A percentile compares a stretch with the other conserved stretches of the same genome.
These are phyloP conservation scores for Papilio dardanus DNA, from an alignment of 1,140 invertebrate species.

Conservation along the genomic window DNA sequence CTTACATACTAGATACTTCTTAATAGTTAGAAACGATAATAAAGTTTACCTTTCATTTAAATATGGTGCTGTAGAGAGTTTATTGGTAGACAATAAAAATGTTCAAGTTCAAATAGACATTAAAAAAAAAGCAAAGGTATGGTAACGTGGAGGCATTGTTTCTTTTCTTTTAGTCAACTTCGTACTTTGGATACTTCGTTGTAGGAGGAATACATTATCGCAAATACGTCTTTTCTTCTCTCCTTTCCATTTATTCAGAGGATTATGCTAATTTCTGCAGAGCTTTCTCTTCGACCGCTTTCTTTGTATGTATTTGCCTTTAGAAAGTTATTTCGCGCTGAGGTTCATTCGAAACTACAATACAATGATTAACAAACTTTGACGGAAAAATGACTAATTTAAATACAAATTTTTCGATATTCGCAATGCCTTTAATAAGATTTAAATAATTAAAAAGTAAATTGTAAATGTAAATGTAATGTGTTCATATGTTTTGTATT, in stretches of 20 bases:
- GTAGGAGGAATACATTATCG: conserved; percentile 38
- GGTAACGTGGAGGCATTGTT: conserved; percentile 12
- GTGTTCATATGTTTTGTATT: too few species aligned
- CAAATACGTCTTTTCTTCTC: conserved; percentile 36
- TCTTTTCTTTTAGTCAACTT: conserved; percentile 33
- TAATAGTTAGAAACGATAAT: not conserved
- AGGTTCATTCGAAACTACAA: conserved; percentile 21
- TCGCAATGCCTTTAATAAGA: too few species aligned
- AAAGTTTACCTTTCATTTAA: not conserved
- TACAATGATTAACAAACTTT: not conserved
- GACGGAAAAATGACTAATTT: not conserved
- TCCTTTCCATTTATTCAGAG: conserved; percentile 34
- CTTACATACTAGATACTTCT: not conserved
- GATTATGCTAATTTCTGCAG: conserved; percentile 37
- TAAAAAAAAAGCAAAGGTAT: conserved; percentile 25
- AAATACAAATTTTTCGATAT: too few species aligned
- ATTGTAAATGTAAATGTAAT: too few species aligned
- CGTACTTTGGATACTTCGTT: conserved; percentile 32
- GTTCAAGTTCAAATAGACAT: conserved; percentile 9
- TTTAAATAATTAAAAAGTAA: too few species aligned
- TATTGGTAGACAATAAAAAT: not conserved
- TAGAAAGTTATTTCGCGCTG: conserved; percentile 27
- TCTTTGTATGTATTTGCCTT: conserved; percentile 30
- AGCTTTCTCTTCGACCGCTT: conserved; percentile 33
- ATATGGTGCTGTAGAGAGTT: not conserved